Base-by-base conservation (phyloP, 1,140 invertebrate genomes). In the Macrostomum lignano region DNA sequence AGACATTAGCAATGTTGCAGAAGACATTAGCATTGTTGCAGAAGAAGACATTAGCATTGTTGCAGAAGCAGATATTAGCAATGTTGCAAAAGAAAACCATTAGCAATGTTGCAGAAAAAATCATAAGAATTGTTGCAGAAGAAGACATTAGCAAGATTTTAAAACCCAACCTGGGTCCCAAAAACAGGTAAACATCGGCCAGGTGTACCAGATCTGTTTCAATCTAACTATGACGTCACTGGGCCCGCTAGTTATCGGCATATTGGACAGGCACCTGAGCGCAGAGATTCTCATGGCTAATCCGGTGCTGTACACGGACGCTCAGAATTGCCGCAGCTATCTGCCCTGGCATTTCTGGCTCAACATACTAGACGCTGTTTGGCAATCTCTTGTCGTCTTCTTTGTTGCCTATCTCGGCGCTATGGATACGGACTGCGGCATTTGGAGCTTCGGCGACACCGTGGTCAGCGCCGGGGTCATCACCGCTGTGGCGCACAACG, bases 201-300 rank as follows among this genome's bases (percentile, higher is more conserved):
- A 46, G 25, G 38, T 52, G 9, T 52, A 48, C 25, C 42, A 50
- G 10, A 46, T 52, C 30, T 38, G 53, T 17, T 49, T 47, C 28
- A 51, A 58, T 35, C 44, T 58, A 3, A 25, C 49, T 14, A 55
- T 53, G 35, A 54, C 49, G 14, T 37, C 48, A 4, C 40, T 49
- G 9, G 51, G 52, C 21, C 49, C 47, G n/a, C 39, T 57, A 19
- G 42, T 50, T 17, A 43, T 58, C 67, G 73, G 71, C 34, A 70
- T 88, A 31, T 79, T 84, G 46, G 82, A 93, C 58, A 71, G 77
- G 58, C 68, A 75, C 46, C 71, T 75, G 33, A 68, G 26, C 9
- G 26, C 15, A 15, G 26, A 28, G 9, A 28, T 28, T 15, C 19
- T 28, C 7, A 5, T 28, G 26, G 26, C 26, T 9, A 28, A 28